Conservation (phyloP, 2,888 invertebrate genomes). For the Phortica okadai region DNA sequence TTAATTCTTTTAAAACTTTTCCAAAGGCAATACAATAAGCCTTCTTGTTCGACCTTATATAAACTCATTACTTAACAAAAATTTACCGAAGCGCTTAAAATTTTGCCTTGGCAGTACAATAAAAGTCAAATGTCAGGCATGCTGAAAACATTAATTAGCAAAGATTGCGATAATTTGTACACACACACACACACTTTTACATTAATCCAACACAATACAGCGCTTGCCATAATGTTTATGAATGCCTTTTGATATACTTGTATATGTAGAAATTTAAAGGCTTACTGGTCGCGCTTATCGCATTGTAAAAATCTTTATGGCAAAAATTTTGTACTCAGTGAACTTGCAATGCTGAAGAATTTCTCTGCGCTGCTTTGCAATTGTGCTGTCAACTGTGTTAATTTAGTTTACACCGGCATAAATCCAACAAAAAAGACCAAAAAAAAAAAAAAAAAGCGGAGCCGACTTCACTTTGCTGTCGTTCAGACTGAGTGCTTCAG, state of each 20-base stretch:
- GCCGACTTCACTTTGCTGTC: neutral
- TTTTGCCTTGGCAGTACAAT: neutral
- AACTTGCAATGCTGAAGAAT: neutral
- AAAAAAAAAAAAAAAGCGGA: neutral
- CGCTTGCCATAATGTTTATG: neutral
- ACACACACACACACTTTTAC: neutral
- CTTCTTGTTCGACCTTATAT: too few species aligned
- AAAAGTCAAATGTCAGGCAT: neutral
- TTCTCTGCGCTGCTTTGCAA: neutral
- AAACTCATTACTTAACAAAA: too few species aligned
- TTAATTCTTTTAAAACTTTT: too few species aligned
- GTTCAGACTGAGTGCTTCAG: neutral
- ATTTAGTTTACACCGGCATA: conserved; percentile 15
- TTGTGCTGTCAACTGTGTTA: conserved; percentile 13
- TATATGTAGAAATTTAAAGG: neutral
- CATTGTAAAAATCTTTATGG: conserved; percentile 14
- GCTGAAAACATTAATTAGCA: neutral
- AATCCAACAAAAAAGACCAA: neutral
- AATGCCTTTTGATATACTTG: neutral
- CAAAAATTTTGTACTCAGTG: neutral
- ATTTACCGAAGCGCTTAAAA: neutral
- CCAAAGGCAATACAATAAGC: too few species aligned
- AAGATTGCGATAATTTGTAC: neutral
- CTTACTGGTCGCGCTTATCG: neutral
- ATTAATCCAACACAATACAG: neutral